Conservation (phyloP, 2,888 invertebrate genomes). For the Pedicia rivosa region DNA sequence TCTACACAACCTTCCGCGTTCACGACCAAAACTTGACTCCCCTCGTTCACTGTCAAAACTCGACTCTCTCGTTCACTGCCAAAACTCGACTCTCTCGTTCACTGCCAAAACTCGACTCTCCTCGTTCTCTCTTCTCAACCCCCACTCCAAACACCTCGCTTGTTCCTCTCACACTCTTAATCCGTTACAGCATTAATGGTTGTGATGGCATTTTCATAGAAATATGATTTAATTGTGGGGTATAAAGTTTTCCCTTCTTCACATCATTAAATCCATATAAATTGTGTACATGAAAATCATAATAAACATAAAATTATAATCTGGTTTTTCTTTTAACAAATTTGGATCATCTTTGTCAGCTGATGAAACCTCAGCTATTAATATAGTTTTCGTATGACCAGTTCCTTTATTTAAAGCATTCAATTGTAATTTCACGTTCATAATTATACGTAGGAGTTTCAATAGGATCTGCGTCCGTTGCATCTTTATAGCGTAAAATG, state of each 20-base stretch:
- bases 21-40: no score
- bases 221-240: conserved; percentile 80
- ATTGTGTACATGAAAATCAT: conserved; percentile 66
- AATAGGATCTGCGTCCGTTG: conserved; percentile 41
- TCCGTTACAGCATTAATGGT: conserved; percentile 54
- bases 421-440: conserved; percentile 42
- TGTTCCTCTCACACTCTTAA: no score
- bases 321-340: conserved; percentile 42
- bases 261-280: conserved; percentile 61
- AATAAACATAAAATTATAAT: conserved; percentile 69
- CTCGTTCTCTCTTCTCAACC: no score
- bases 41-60: no score
- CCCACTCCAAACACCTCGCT: no score
- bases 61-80: no score
- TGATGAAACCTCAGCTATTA: conserved; percentile 49
- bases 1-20: no score
- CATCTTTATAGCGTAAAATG: conserved; percentile 55
- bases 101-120: no score
- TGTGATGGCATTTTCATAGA: conserved; percentile 60
- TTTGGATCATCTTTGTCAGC: conserved; percentile 42
- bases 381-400: conserved; percentile 42
- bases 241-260: conserved; percentile 38
- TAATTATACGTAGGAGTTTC: conserved; percentile 42
- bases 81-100: no score
- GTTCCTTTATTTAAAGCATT: conserved; percentile 68